Base-by-base conservation (phyloP, 2,888 invertebrate species). In the Tenthredo notha region DNA sequence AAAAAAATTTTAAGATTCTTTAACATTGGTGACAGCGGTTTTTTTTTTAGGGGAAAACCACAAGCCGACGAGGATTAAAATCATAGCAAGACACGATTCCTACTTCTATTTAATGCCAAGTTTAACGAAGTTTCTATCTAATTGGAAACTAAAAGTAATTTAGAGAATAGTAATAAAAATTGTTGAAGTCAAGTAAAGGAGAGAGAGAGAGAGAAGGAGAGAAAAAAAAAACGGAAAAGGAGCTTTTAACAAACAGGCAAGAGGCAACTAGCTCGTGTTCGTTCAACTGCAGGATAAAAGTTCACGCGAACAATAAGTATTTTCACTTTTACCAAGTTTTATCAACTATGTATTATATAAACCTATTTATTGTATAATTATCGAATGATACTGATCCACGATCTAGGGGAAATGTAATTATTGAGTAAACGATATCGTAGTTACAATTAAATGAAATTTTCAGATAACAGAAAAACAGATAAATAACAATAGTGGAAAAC, bases 61-160 rank as follows among this genome's bases (percentile, higher is more conserved):
- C 43, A 6, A 43, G n/a, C 1, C 18, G n/a, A 54, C 1, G n/a
- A 54, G 4, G 6, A 67, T 9, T 9, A 29, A 67, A 21, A 67
- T 4, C 15, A 18, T 33, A 18, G 5, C 25, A 29, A 70, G 18
- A 29, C 15, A 4, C 37, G n/a, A 70, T 61, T 61, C 61, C 10
- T 25, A 9, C 15, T 18, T 2, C 18, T n/a, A 15, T 37, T 70
- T n/a, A 5, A 70, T 9, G 9, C 37, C 1, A 12, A 37, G 70
- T 37, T 70, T 15, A 37, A 70, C 37, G 37, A n/a, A 70, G 70
- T 37, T 70, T 29, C 15, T 37, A n/a, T 70, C 37, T 37, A 70
- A 70, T n/a, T 70, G 18, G 18, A 70, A 70, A 70, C 33, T 70
- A 37, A 70, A 70, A 70, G 70, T 70, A 70, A 70, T 70, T 33